phyloP scores from a whole-genome alignment of 2,888 invertebrate species.

The Drosophila peninsularis region DNA sequence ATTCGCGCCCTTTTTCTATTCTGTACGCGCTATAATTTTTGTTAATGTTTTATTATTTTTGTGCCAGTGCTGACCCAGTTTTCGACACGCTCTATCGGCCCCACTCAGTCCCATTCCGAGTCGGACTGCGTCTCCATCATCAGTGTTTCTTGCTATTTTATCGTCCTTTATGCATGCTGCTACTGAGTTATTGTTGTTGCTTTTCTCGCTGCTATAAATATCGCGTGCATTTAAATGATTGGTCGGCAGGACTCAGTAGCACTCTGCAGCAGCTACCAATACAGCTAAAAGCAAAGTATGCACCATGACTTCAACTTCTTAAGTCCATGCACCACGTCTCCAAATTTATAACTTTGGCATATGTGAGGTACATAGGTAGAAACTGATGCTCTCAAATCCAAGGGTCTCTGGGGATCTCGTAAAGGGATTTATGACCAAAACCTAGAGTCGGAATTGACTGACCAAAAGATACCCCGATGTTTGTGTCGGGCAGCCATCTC shows the following conservation, averaged over 20 bases:
- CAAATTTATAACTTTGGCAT: neutral
- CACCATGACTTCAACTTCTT: conserved; percentile 32
- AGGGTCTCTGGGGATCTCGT: neutral
- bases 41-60: conserved; percentile 81
- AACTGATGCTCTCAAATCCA: neutral
- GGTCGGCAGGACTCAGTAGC: conserved; percentile 59
- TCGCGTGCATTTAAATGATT: conserved; percentile 81
- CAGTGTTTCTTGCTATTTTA: conserved; percentile 53
- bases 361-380: neutral
- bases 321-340: conserved; percentile 9
- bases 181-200: conserved; percentile 48
- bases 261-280: conserved; percentile 52
- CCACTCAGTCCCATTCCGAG: conserved; percentile 12
- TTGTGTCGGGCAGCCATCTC: neutral
- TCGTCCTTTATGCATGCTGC: conserved; percentile 57
- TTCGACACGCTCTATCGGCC: conserved; percentile 56
- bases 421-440: neutral
- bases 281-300: conserved; percentile 6
- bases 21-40: conserved; percentile 75
- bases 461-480: neutral
- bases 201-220: conserved; percentile 48
- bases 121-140: conserved; percentile 47
- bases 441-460: neutral
- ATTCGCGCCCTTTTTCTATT: conserved; percentile 47
- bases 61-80: conserved; percentile 71